These are phyloP conservation scores for Pterocles orientalis DNA, from an alignment of 2,113 vertebrate species.

Conservation along the genomic window DNA sequence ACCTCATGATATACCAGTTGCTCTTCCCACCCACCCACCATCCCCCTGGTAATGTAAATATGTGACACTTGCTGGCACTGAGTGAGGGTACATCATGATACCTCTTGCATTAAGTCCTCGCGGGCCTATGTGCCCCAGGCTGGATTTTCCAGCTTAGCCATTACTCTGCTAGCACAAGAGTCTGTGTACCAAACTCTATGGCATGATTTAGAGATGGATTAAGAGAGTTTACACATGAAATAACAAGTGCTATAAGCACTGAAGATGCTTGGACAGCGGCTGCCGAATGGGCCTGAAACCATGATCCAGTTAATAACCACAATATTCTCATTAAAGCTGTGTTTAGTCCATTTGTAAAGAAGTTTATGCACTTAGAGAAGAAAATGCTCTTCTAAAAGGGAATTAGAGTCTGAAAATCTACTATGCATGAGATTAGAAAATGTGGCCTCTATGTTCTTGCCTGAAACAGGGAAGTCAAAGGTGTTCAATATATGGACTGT, in stretches of 20 bases:
- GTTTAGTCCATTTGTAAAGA: constrained; percentile 2
- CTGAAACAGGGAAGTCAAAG: background rate
- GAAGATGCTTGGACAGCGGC: constrained; percentile 13
- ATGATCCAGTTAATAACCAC: background rate
- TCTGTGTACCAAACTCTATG: background rate
- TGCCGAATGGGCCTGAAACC: background rate
- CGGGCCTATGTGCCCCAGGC: background rate
- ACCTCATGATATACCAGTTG: background rate
- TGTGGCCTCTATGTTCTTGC: background rate
- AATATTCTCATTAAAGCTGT: constrained; percentile 25
- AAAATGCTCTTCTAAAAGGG: background rate
- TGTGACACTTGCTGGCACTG: background rate
- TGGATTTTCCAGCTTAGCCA: background rate
- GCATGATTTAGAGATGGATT: constrained; percentile 31
- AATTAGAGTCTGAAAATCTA: background rate
- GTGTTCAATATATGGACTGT: background rate
- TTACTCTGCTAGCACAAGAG: background rate
- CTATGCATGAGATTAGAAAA: background rate
- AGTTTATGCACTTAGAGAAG: constrained; percentile 3
- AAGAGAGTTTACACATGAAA: constrained; percentile 36
- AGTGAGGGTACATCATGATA: background rate
- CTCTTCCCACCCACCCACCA: background rate
- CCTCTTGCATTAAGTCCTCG: background rate
- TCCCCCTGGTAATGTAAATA: background rate
- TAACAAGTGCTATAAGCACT: background rate